Base-by-base conservation (phyloP, 2,888 invertebrate species). In the Margaritifera margaritifera region DNA sequence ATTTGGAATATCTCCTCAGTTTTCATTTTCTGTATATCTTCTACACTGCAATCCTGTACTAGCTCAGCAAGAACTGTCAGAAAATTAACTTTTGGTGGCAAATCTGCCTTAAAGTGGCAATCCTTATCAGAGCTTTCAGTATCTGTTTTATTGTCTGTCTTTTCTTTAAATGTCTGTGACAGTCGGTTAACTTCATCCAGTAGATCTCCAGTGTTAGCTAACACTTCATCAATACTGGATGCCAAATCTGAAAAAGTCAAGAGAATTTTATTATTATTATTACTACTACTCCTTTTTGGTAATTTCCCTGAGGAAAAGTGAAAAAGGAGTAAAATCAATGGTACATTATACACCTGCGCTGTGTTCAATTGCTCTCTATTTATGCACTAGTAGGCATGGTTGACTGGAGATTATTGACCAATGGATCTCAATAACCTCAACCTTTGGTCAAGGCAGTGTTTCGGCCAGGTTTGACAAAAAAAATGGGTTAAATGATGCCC, bases 1-100 rank as follows among this genome's bases (percentile, higher is more conserved):
- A 79, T 60, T 19, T 72, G 71, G 56, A 78, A 75, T 22, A 80
- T 60, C 22, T 78, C 74, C 18, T 54, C 54, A 15, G 71, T 74
- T 24, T 62, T 75, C 51, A 77, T 25, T 2, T 66, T 25, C 42
- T 69, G 64, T 55, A 80, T 58, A 25, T 54, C 62, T 19, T 69
- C 57, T 55, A 15, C 25, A 24, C 61, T 64, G 54, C 59, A 51
- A 22, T 60, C 42, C 52, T 75, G 64, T 20, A 63, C 65, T 11
- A 76, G 52, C 19, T 69, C 55, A n/a, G 69, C 59, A 2, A 78
- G 59, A n/a, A 52, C n/a, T 6, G 64, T 52, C 5, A 66, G 22
- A 11, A 70, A 27, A n/a, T 61, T n/a, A 42, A 6, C 27, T 57
- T 22, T 62, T n/a, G 54, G 50, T 31, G 53, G 50, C 42, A 64